phyloP scores from a whole-genome alignment of 2,797 vertebrate genomes.

The Cuculus canorus region DNA sequence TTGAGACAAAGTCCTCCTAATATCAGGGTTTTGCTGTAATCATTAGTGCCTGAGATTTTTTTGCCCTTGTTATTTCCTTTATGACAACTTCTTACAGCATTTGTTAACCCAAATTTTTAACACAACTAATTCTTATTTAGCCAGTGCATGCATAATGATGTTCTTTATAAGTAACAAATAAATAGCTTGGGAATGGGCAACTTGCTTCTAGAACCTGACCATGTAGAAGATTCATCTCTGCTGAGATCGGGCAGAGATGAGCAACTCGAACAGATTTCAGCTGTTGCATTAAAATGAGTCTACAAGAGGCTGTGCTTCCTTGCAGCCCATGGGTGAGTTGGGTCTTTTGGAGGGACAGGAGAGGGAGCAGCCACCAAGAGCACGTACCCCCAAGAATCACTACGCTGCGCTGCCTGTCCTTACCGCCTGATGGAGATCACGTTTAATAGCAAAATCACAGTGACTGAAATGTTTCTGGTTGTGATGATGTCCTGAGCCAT shows the following conservation, averaged over 20 bases:
- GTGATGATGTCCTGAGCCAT: background rate
- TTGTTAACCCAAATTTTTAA: constrained; percentile 47
- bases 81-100: constrained; percentile 25
- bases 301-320: background rate
- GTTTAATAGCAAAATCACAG: background rate
- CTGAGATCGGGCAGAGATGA: background rate
- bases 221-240: background rate
- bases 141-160: background rate
- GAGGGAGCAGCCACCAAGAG: background rate
- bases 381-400: rapidly evolving
- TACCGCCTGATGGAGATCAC: background rate
- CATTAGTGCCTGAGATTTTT: background rate
- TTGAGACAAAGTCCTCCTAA: constrained; percentile 48
- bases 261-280: background rate
- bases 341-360: background rate
- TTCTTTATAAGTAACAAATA: constrained; percentile 16
- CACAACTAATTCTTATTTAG: constrained; percentile 48
- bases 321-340: background rate
- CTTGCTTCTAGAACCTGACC: background rate
- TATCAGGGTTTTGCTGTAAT: constrained; percentile 47
- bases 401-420: background rate
- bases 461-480: background rate
- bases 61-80: constrained; percentile 28
- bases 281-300: background rate
- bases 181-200: background rate